phyloP scores from a whole-genome alignment of 2,888 invertebrate genomes.

The Hirtodrosophila duncani region DNA sequence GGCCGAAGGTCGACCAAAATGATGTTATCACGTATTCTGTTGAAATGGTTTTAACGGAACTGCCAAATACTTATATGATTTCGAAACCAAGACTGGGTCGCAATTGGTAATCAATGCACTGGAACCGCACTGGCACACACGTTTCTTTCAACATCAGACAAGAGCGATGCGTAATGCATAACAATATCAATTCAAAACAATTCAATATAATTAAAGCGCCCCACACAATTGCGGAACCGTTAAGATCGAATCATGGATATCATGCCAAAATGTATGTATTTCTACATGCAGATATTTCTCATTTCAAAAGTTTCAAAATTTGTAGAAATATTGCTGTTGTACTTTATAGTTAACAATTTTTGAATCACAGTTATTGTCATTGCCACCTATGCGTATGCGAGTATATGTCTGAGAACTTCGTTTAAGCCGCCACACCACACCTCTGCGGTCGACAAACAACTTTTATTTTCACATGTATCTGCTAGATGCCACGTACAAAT shows the following conservation, averaged over 20 bases:
- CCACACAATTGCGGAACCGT: too few species aligned
- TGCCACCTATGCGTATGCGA: constrained; percentile 6
- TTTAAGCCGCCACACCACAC: constrained; percentile 29
- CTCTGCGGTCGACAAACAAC: constrained; percentile 41
- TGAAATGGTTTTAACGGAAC: constrained; percentile 20
- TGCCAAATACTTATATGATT: constrained; percentile 14
- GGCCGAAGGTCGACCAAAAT: constrained; percentile 24
- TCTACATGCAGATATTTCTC: too few species aligned
- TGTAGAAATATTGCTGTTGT: too few species aligned
- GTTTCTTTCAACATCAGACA: constrained; percentile 32
- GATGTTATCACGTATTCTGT: constrained; percentile 32
- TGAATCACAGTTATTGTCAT: constrained; percentile 16
- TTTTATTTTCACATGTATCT: constrained; percentile 70
- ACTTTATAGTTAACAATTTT: constrained; percentile 29
- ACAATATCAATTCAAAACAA: constrained; percentile 35
- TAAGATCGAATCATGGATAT: constrained; percentile 40
- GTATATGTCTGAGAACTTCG: constrained; percentile 45
- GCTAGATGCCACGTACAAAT: constrained; percentile 68
- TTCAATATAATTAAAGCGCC: too few species aligned
- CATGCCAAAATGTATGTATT: too few species aligned
- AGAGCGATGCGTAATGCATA: constrained; percentile 54
- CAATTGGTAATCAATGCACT: constrained; percentile 56
- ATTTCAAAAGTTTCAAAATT: too few species aligned
- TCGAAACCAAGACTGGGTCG: constrained; percentile 55
- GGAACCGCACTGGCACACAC: constrained; percentile 52